Base-by-base conservation (phyloP, 2,888 invertebrate species). In the Hedychridium roseum region DNA sequence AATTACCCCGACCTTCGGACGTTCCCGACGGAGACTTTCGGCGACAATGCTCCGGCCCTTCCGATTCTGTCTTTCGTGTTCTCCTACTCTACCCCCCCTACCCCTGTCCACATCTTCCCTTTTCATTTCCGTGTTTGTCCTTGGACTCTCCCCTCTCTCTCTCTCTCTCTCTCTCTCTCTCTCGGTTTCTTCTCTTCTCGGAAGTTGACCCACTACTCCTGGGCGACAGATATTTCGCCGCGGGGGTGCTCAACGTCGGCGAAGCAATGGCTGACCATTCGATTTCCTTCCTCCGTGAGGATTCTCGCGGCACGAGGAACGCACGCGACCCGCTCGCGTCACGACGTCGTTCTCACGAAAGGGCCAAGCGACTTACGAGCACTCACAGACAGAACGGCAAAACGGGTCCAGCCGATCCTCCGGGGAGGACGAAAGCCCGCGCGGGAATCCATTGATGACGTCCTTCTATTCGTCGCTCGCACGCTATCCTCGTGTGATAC, bases 1-100 rank as follows among this genome's bases (percentile, higher is more conserved):
- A 75, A 76, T 76, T 75, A 73, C 70, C 67, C 63, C 64, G 55
- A 71, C 70, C 74, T 69, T 70, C 57, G 60, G 43, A 54, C 44
- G 47, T 43, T 31, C 36, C 35, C 58, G 54, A 38, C 53, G 47
- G 54, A 40, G 50, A 64, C 64, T 58, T 62, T 60, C 62, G 57
- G 60, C 60, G 58, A 64, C 64, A 60, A 60, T 60, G 53, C 46
- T 34, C 21, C 36, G n/a, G n/a, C n/a, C 38, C 28, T 27, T 31
- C 30, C 28, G 12, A 18, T 18, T 28, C 23, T 17, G n/a, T 34
- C 6, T 20, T 11, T 21, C 2, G 11, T 20, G 6, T 6, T 15
- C n/a, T 31, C 41, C 26, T 15, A 20, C 41, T 21, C 27, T 14
- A 12, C 1, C 16, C 5, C 12, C 5, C 21, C 14, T 36, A 3